These are phyloP conservation scores for Cebus imitator DNA, from an alignment of 2,113 vertebrate species.

Conservation along the genomic window DNA sequence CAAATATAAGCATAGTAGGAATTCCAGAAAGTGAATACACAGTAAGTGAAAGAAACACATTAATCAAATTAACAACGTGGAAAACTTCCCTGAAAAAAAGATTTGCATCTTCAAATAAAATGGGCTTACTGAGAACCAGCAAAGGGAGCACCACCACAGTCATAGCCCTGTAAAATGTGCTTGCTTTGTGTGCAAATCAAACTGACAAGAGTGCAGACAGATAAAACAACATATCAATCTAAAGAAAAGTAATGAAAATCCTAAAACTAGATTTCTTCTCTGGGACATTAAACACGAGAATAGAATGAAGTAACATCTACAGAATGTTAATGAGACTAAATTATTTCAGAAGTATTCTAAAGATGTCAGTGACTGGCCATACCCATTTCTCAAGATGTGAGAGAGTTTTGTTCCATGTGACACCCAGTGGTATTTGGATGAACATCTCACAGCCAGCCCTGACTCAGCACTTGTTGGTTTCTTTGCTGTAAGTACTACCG, in stretches of 20 bases:
- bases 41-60: background rate
- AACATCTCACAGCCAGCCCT: fast-evolving
- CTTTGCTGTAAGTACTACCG: background rate
- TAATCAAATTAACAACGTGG: background rate
- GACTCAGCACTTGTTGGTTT: background rate
- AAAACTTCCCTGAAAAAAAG: background rate
- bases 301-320: background rate
- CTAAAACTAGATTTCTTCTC: background rate
- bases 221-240: background rate
- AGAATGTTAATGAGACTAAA: background rate
- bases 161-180: fast-evolving
- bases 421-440: background rate
- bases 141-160: background rate
- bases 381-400: background rate
- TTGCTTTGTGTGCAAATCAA: background rate
- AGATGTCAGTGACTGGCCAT: background rate
- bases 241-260: background rate
- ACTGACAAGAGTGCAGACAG: background rate
- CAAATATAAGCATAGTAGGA: fast-evolving
- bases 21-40: background rate
- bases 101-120: background rate
- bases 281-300: background rate
- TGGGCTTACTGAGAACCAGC: background rate
- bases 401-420: background rate
- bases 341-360: background rate